Percentiles rank a stretch among this genome's conserved stretches.
phyloP scores from a whole-genome alignment of 2,888 invertebrate genomes.

The Limnephilus marmoratus region DNA sequence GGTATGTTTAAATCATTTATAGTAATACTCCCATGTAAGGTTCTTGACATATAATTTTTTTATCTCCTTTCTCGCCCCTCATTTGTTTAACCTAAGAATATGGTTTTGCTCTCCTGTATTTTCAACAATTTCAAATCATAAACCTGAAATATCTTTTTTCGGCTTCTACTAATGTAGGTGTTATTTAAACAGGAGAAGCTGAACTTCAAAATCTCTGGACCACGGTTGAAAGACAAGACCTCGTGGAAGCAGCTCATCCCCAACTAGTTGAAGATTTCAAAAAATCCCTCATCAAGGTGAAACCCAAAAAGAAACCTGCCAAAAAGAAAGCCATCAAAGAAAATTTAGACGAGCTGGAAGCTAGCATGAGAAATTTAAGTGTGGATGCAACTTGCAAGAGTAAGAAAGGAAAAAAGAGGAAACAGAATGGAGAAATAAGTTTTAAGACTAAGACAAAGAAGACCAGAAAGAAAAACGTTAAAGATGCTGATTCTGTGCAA shows the following conservation, averaged over 20 bases:
- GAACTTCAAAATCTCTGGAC: constrained; percentile 78
- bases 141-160: not conserved
- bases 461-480: constrained; percentile 49
- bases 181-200: constrained; percentile 71
- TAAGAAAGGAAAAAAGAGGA: constrained; percentile 56
- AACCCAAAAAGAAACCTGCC: constrained; percentile 68
- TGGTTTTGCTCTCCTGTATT: too few relatives aligned
- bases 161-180: not conserved
- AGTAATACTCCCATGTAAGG: not conserved
- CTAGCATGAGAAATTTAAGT: constrained; percentile 55
- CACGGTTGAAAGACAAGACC: constrained; percentile 83
- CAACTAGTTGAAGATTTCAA: constrained; percentile 79
- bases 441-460: constrained; percentile 61
- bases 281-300: constrained; percentile 70
- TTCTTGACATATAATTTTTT: too few relatives aligned
- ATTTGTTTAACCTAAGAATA: too few relatives aligned
- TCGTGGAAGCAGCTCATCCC: constrained; percentile 81
- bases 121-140: too few relatives aligned
- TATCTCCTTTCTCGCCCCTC: too few relatives aligned
- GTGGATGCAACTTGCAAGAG: not conserved
- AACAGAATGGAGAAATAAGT: constrained; percentile 57
- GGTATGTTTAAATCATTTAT: constrained; percentile 43
- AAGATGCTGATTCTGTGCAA: constrained; percentile 46
- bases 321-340: constrained; percentile 70
- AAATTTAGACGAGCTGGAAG: constrained; percentile 65